Base-by-base conservation (phyloP, 2,888 invertebrate species). In the Ennomos quercinarius region DNA sequence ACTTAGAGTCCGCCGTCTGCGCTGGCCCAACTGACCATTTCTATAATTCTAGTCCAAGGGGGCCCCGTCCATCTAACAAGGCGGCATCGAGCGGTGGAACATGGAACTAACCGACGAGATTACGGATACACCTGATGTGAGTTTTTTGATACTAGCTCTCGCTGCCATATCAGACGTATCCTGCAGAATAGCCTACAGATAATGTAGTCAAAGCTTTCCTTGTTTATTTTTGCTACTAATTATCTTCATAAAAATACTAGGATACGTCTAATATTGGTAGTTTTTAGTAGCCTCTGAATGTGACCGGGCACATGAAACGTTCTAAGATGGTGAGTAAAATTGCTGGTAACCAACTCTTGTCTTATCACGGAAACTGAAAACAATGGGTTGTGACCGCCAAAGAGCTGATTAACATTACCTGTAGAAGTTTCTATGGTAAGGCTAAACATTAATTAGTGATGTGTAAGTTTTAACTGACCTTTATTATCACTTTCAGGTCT, bases 401-500 rank as follows among this genome's bases (percentile, higher is more conserved):
- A 27, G 3, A 27, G 27, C 6, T 27, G 27, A 27, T 27, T 27
- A 27, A 27, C 27, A 27, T 17, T 6, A 27, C 27, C 27, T 27
- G 27, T 27, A 4, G 3, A 4, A 27, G 6, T 27, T 27, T 27
- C 27, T 27, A 5, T 27, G 27, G 17, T 17, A 17, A 17, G 3
- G 27, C 27, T 27, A 27, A 27, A 27, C 27, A 27, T 27, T 27
- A 27, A 27, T 27, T 6, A 27, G 5, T 27, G 0, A 6, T 27
- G 27, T 27, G 5, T 27, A 27, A 27, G 0, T 27, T 43, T 10
- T 10, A 27, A 10, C 40, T 41, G 41, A 12, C 13, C 13, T 6
- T 41, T 1, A 13, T 46, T 35, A 9, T 11, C 38, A 47, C 36
- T 35, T 66, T 45, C 63, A 70, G 68, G 63, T 65, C 68, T 64